These are phyloP conservation scores for Herpetotheres cachinnans DNA, from an alignment of 2,113 vertebrate genomes.

Conservation along the genomic window DNA sequence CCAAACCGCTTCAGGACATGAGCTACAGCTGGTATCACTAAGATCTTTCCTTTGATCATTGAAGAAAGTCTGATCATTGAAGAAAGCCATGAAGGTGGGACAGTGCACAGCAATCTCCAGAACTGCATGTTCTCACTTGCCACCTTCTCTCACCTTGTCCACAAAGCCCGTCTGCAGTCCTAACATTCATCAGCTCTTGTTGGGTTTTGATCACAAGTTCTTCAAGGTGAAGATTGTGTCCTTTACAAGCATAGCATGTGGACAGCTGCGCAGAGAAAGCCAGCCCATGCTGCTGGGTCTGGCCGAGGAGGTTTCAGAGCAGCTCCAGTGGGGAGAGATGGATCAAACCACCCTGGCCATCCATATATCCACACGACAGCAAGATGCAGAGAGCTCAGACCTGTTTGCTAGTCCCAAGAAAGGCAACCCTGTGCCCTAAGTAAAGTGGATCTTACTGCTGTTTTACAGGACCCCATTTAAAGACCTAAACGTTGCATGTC, in stretches of 20 bases:
- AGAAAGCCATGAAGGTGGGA: not conserved
- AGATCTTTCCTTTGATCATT: not conserved
- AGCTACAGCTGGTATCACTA: not conserved
- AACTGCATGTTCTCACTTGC: slow-evolving; percentile 16
- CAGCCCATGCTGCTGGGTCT: not conserved
- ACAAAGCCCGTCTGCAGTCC: not conserved
- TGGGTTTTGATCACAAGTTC: slow-evolving; percentile 17
- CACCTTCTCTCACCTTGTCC: not conserved
- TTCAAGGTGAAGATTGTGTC: slow-evolving; percentile 45
- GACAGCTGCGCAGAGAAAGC: not conserved
- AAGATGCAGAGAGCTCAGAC: not conserved
- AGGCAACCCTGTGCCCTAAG: not conserved
- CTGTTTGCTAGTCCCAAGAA: not conserved
- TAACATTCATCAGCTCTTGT: not conserved
- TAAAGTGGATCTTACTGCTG: not conserved
- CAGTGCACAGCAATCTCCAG: not conserved
- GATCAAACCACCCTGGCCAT: not conserved
- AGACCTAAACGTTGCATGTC: not conserved
- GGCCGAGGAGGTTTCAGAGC: not conserved
- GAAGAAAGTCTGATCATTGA: not conserved
- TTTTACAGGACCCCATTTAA: not conserved
- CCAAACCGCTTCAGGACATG: not conserved
- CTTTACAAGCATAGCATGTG: not conserved
- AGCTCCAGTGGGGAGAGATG: not conserved
- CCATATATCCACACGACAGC: not conserved